Percentiles rank a stretch among this genome's conserved stretches.
phyloP scores from a whole-genome alignment of 2,888 invertebrate genomes.

The Catotricha subobsoleta region DNA sequence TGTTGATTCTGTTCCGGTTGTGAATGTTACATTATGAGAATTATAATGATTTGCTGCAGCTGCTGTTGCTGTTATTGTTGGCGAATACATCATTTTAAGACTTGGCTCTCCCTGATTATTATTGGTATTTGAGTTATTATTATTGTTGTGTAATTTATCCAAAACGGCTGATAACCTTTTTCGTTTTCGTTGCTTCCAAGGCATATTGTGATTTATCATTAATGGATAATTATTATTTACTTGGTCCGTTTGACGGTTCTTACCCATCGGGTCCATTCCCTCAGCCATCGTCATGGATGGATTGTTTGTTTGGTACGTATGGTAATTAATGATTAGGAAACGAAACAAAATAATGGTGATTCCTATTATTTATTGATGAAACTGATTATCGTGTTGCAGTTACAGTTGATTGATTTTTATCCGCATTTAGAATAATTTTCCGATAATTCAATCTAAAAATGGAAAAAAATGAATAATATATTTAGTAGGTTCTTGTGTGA shows the following conservation, averaged over 20 bases:
- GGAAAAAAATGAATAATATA: not conserved
- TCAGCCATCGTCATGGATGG: slow-evolving; percentile 53
- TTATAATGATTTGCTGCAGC: not conserved
- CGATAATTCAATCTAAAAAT: too few species aligned
- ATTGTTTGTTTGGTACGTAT: not conserved
- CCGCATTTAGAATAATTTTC: not conserved
- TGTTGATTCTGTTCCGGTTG: not conserved
- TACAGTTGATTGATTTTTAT: not conserved
- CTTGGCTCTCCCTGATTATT: slow-evolving; percentile 9
- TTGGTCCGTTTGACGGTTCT: slow-evolving; percentile 22
- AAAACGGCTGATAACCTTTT: slow-evolving; percentile 63
- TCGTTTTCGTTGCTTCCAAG: slow-evolving; percentile 52
- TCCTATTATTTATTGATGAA: too few species aligned
- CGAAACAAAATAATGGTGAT: too few species aligned
- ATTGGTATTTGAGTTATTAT: slow-evolving; percentile 11
- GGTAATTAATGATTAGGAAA: too few species aligned
- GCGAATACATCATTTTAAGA: too few species aligned
- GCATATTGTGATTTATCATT: slow-evolving; percentile 42
- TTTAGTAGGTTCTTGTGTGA: not conserved
- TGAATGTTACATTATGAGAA: too few species aligned
- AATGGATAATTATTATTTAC: slow-evolving; percentile 41
- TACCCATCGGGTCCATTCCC: slow-evolving; percentile 41
- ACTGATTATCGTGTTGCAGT: not conserved
- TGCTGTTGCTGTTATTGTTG: too few species aligned
- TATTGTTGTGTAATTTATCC: slow-evolving; percentile 46